A percentile compares a stretch with the other conserved stretches of the same genome.
These are phyloP conservation scores for Drosophila athabasca DNA, from an alignment of 1,140 invertebrate species.

Conservation along the genomic window DNA sequence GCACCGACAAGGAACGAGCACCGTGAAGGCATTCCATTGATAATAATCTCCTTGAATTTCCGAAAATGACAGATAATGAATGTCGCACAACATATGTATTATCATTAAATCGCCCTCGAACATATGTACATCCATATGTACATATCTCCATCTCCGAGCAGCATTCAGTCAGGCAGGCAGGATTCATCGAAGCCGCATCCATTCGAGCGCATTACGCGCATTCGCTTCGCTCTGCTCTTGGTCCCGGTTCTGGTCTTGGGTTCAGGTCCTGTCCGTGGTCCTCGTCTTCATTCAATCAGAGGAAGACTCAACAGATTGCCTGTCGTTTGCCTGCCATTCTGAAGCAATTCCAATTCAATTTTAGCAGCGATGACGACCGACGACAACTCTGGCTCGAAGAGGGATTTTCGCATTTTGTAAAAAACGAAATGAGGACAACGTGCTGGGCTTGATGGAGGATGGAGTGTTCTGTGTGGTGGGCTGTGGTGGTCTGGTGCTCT, in stretches of 20 bases:
- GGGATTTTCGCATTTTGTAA: constrained; percentile 67
- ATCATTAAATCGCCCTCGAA: constrained; percentile 49
- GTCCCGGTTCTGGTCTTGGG: constrained; percentile 8
- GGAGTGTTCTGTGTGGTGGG: no score
- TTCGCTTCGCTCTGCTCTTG: constrained; percentile 36
- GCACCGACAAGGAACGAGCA: constrained; percentile 10
- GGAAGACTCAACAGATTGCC: constrained; percentile 76
- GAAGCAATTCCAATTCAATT: constrained; percentile 80
- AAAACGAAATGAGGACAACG: constrained; percentile 38
- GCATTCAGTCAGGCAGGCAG: constrained; percentile 34
- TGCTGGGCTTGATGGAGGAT: neutral
- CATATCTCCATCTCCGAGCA: constrained; percentile 12
- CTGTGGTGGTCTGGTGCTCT: no score
- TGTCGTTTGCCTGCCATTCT: constrained; percentile 76
- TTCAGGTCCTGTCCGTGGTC: neutral
- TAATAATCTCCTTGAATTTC: constrained; percentile 20
- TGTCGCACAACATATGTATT: constrained; percentile 53
- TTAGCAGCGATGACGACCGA: constrained; percentile 61
- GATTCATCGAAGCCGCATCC: constrained; percentile 34
- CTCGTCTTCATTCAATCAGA: constrained; percentile 66
- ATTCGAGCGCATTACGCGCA: constrained; percentile 63
- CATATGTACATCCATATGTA: no score
- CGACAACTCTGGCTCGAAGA: constrained; percentile 46
- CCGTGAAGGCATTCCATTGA: neutral
- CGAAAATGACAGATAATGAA: constrained; percentile 49